Percentiles rank a stretch among this genome's conserved stretches.
Conservation (phyloP, 1,140 invertebrate genomes). For the Tetraneura akinire region DNA sequence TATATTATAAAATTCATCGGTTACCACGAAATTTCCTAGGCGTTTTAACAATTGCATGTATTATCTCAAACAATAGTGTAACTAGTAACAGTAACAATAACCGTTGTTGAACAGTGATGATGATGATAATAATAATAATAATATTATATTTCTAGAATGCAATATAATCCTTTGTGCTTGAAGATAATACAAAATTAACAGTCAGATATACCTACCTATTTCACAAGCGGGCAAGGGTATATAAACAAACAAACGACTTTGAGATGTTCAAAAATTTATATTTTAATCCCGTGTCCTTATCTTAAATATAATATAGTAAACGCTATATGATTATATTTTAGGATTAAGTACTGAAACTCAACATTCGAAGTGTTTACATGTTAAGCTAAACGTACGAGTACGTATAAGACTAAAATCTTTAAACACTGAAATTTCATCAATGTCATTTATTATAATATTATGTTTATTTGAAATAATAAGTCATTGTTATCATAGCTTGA, state of each 20-base stretch:
- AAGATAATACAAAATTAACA: slow-evolving; percentile 22
- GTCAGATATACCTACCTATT: neutral
- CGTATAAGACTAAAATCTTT: neutral
- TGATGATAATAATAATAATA: neutral
- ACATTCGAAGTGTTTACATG: neutral
- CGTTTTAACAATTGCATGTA: neutral
- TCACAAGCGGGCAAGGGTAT: neutral
- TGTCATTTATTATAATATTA: slow-evolving; percentile 40
- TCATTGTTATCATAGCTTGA: no score
- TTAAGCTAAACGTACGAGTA: slow-evolving; percentile 18
- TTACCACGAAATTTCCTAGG: neutral
- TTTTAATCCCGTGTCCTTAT: neutral
- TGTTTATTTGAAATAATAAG: no score
- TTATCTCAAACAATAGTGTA: neutral
- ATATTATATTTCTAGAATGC: slow-evolving; percentile 16
- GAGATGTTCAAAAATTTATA: neutral
- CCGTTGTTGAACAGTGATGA: neutral
- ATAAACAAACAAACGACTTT: neutral
- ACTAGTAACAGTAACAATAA: slow-evolving; percentile 21
- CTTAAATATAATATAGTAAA: slow-evolving; percentile 3
- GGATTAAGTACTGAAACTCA: slow-evolving; percentile 5
- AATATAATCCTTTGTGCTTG: slow-evolving; percentile 12
- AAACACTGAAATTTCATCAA: neutral
- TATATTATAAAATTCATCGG: no score
- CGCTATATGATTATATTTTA: neutral